A percentile compares a stretch with the other conserved stretches of the same genome.
Conservation (phyloP, 2,888 invertebrate genomes). For the Digitonthophagus gazella region DNA sequence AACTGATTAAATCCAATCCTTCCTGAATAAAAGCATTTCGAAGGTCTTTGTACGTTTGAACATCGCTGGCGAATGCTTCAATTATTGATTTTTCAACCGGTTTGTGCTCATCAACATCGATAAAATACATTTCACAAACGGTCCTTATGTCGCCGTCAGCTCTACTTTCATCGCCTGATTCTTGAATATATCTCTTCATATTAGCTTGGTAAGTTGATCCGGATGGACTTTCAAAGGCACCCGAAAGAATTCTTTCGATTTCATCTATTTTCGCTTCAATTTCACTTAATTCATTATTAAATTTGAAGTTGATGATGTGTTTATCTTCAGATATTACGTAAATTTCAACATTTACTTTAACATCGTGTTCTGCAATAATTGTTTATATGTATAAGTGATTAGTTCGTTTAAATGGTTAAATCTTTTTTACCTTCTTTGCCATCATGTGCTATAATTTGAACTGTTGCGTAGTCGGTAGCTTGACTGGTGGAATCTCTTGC, state of each 20-base stretch:
- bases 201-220: conserved; percentile 5
- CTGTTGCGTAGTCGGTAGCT: background rate
- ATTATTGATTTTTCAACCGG: conserved; percentile 56
- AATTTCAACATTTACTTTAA: background rate
- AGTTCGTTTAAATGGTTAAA: too few species aligned
- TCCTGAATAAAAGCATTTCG: conserved; percentile 32
- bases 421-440: background rate
- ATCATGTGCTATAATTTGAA: background rate
- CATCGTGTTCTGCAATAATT: background rate
- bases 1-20: conserved; percentile 34
- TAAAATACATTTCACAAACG: conserved; percentile 60
- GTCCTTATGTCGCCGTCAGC: conserved; percentile 50
- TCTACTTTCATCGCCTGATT: conserved; percentile 47
- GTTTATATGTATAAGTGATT: too few species aligned
- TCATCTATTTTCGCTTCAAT: background rate
- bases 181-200: conserved; percentile 30
- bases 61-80: conserved; percentile 43
- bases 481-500: background rate
- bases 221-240: conserved; percentile 45
- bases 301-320: background rate
- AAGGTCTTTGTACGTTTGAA: conserved; percentile 34
- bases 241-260: conserved; percentile 57
- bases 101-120: conserved; percentile 49
- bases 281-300: background rate
- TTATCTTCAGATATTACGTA: background rate